phyloP scores from a whole-genome alignment of 2,888 invertebrate species.

The Crioceris asparagi region DNA sequence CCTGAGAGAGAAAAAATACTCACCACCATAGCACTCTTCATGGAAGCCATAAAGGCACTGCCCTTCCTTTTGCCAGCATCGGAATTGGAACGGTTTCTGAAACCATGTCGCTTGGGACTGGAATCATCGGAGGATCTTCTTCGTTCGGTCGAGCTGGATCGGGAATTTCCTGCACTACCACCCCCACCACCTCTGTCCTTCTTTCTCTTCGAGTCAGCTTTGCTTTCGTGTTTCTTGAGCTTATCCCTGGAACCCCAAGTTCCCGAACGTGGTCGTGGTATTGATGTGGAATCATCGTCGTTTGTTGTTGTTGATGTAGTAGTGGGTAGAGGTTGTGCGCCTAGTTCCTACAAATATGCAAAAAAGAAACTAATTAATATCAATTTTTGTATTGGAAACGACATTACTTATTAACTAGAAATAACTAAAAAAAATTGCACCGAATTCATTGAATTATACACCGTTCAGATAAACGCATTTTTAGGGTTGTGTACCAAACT shows the following conservation, averaged over 20 bases:
- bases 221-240: conserved; percentile 15
- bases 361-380: too few species aligned
- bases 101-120: conserved; percentile 52
- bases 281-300: conserved; percentile 39
- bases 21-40: conserved; percentile 76
- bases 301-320: conserved; percentile 24
- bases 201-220: conserved; percentile 25
- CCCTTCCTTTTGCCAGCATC: conserved; percentile 55
- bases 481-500: too few species aligned
- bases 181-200: conserved; percentile 18
- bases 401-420: too few species aligned
- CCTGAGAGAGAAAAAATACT: conserved; percentile 20
- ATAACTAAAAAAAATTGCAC: too few species aligned
- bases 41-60: conserved; percentile 69
- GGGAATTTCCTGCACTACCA: conserved; percentile 18
- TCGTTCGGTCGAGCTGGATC: conserved; percentile 35
- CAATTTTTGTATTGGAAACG: too few species aligned
- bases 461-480: too few species aligned
- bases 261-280: conserved; percentile 52
- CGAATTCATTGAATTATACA: too few species aligned
- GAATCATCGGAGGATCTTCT: conserved; percentile 30
- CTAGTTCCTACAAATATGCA: conserved; percentile 49
- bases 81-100: conserved; percentile 65
- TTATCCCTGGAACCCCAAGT: conserved; percentile 44
- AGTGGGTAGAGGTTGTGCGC: conserved; percentile 51